These are phyloP conservation scores for Stenchaetothrips biformis DNA, from an alignment of 2,888 invertebrate species.

Conservation along the genomic window DNA sequence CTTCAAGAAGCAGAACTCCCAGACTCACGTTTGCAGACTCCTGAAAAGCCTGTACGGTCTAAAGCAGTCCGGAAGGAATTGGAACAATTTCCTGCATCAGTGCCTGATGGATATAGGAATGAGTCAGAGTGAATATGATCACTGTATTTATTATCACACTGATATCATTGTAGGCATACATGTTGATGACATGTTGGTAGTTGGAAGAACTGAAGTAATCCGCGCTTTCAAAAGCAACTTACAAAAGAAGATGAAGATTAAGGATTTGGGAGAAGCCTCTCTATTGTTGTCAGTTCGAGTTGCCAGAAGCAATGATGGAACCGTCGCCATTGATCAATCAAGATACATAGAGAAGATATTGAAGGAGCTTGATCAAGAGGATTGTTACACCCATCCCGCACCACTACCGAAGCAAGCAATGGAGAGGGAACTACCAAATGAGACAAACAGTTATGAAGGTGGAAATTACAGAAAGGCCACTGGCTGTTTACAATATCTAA, in stretches of 20 bases:
- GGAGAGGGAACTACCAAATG: background rate
- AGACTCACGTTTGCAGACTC: background rate
- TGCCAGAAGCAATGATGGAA: background rate
- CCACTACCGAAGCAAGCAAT: background rate
- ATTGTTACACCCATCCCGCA: background rate
- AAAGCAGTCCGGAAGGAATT: background rate
- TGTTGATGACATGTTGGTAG: constrained; percentile 18
- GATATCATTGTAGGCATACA: constrained; percentile 5
- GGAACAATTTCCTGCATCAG: background rate
- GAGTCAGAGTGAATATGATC: background rate
- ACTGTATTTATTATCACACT: background rate
- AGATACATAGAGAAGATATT: background rate
- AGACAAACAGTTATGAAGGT: background rate
- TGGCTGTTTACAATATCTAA: background rate
- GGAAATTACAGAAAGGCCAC: background rate
- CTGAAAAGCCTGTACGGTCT: background rate
- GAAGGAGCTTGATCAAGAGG: background rate
- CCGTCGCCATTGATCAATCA: background rate
- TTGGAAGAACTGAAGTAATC: background rate
- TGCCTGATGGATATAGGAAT: background rate
- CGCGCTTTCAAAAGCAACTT: background rate
- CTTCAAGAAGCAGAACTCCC: background rate
- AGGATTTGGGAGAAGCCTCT: background rate
- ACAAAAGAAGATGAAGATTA: background rate
- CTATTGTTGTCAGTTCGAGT: background rate